Conservation (phyloP, 2,797 vertebrate species). For the Danio kyathit region DNA sequence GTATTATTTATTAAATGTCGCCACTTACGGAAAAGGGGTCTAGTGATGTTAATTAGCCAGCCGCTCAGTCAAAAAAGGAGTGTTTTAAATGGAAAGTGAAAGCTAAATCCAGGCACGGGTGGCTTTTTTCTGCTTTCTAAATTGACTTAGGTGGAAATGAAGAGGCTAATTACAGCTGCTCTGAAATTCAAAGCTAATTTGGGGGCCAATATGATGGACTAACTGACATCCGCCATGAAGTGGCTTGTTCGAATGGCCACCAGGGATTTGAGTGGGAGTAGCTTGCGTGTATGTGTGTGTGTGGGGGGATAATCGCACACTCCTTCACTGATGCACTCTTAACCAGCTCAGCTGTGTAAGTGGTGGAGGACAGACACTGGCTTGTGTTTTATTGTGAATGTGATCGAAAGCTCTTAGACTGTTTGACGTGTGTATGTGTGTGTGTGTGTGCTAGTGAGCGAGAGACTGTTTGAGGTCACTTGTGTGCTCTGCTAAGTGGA, state of each 20-base stretch:
- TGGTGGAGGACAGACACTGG: conserved; percentile 48
- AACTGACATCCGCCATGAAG: conserved; percentile 80
- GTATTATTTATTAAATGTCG: conserved; percentile 88
- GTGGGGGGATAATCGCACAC: conserved; percentile 43
- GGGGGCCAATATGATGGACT: conserved; percentile 76
- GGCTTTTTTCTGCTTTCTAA: conserved; percentile 76
- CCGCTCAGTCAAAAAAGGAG: conserved; percentile 83
- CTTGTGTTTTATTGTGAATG: conserved; percentile 68
- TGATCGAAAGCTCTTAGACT: conserved; percentile 66
- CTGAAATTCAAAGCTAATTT: conserved; percentile 81
- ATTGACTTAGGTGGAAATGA: conserved; percentile 79
- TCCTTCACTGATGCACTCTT: conserved; percentile 57
- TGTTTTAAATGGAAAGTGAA: conserved; percentile 83
- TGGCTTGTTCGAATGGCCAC: conserved; percentile 69
- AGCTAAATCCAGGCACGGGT: conserved; percentile 76
- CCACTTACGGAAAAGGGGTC: conserved; percentile 79
- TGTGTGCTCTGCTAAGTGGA: conserved; percentile 83
- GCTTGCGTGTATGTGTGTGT: conserved; percentile 16
- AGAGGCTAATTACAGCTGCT: conserved; percentile 81
- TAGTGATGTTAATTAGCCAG: conserved; percentile 87
- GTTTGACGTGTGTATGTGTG: conserved; percentile 30
- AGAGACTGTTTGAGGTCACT: conserved; percentile 69
- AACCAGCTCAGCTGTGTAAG: conserved; percentile 65
- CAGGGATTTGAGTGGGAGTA: conserved; percentile 64
- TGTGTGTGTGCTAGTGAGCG: conserved; percentile 33